Percentiles rank a stretch among this genome's conserved stretches.
Conservation (phyloP, 2,888 invertebrate genomes). For the Hymenopus coronatus region DNA sequence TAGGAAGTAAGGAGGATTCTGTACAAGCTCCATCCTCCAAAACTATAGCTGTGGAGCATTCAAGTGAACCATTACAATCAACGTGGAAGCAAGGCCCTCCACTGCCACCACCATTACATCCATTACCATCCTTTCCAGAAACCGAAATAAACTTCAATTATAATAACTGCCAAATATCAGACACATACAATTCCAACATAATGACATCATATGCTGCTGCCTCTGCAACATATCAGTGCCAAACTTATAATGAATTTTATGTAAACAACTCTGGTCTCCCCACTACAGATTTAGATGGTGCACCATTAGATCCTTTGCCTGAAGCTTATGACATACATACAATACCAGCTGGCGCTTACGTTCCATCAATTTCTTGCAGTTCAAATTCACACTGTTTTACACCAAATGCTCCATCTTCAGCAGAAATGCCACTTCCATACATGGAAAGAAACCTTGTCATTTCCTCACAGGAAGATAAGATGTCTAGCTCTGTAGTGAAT, state of each 20-base stretch:
- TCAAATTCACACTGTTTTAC: background rate
- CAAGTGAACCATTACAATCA: background rate
- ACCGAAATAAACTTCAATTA: background rate
- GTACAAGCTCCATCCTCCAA: background rate
- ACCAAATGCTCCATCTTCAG: background rate
- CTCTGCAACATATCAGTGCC: background rate
- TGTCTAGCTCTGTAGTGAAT: background rate
- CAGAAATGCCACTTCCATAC: background rate
- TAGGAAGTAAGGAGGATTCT: background rate
- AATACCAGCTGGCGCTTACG: background rate
- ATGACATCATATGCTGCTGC: background rate
- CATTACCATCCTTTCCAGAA: background rate
- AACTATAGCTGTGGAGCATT: background rate
- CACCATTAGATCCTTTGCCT: background rate
- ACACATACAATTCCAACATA: background rate
- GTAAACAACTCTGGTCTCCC: background rate
- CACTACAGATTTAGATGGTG: background rate
- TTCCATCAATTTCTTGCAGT: background rate
- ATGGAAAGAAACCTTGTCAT: background rate
- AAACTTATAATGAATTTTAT: background rate
- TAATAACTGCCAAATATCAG: background rate
- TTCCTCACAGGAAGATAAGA: background rate
- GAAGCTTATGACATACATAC: background rate
- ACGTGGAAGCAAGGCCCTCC: background rate
- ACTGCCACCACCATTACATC: background rate